Evolutionary conservation across 2,113 vertebrate species (phyloP), one percentile per base, ranked within the genome.

Genomic region (Tetraodon nigroviridis): DNA sequence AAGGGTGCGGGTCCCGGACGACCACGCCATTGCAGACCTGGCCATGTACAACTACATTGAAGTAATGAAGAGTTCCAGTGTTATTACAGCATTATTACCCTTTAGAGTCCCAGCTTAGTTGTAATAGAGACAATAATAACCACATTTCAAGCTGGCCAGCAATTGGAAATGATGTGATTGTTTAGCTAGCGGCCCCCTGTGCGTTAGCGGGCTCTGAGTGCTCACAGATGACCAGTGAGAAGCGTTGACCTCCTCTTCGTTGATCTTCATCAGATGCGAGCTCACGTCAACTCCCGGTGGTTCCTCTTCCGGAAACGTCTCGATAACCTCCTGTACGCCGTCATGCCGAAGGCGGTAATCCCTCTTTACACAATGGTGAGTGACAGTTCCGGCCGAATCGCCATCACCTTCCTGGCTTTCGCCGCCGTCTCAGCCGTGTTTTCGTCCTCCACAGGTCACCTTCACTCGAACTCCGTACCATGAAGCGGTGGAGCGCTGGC

Each of bases 21-120:
- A 93, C 80, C 95, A 98, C 0, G 96, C 96, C 0, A 95, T 99
- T 27, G 93, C 92, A 0, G 96, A 99, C 76, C 82, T 99, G 66
- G 96, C 97, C 63, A 96, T 99, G 94, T 98, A 99, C 88, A 98
- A 99, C 84, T 99, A 99, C 0, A 0, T 93, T 51, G 97, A 99
- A 91, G 97, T 97, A 80, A 83, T 45, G 16, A 46, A 50, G 24
- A 18, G 52, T 50, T 0, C 16, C 6, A 8, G 7, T 21, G 32
- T 37, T 12, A 37, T 8, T 37, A 12, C 32, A 37, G 32, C 32
- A 1, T 11, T 37, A 37, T 37, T 11, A 12, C 1, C 32, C 1
- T 8, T 37, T 3, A 37, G 6, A 37, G 32, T 27, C 7, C 24
- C 24, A 27, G 24, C 24, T 27, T 27, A 6, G 24, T 27, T 27